phyloP scores from a whole-genome alignment of 2,797 vertebrate species.

The Urosaurus nigricauda region DNA sequence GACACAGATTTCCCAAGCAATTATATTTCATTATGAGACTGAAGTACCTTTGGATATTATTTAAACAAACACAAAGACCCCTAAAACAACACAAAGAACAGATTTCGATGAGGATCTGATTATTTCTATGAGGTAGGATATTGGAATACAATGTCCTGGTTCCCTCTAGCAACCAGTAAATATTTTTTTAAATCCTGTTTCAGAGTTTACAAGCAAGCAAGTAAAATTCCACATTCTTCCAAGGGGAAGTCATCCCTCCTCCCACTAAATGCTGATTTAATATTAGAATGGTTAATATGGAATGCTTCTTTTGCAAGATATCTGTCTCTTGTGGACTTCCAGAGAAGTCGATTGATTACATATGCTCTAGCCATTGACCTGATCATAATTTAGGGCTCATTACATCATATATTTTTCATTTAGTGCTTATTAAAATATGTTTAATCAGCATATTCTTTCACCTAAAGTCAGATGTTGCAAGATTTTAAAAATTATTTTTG shows the following conservation, averaged over 20 bases:
- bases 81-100: constrained; percentile 49
- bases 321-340: background rate
- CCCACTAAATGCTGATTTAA: background rate
- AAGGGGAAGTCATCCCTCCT: background rate
- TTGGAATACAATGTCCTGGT: constrained; percentile 64
- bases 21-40: constrained; percentile 35
- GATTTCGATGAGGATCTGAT: constrained; percentile 64
- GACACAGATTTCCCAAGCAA: constrained; percentile 51
- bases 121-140: constrained; percentile 62
- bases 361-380: background rate
- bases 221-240: constrained; percentile 52
- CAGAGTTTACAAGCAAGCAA: background rate
- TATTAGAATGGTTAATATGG: background rate
- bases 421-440: constrained; percentile 28
- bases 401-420: constrained; percentile 14
- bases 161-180: constrained; percentile 63
- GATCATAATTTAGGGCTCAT: background rate
- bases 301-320: background rate
- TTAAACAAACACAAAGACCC: constrained; percentile 40
- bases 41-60: constrained; percentile 48
- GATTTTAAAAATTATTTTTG: constrained; percentile 36
- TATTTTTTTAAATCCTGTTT: constrained; percentile 8
- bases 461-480: constrained; percentile 18
- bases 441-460: constrained; percentile 23
- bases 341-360: background rate